Base-by-base conservation (phyloP, 2,797 vertebrate species). In the Galagoides demidoff region DNA sequence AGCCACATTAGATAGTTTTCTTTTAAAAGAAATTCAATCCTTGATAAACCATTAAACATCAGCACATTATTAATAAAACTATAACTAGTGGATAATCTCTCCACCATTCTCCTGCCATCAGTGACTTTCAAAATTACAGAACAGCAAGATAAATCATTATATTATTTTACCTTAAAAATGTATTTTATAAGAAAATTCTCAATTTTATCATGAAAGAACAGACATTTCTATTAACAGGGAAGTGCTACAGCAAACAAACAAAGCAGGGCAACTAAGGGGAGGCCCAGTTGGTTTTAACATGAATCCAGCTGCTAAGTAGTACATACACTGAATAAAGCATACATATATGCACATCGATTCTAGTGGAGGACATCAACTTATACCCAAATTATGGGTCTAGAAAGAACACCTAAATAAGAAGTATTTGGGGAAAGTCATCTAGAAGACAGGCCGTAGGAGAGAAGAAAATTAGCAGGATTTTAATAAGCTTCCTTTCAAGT, bases 21-120 rank as follows among this genome's bases (percentile, higher is more conserved):
- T 93, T 76, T 85, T 85, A 71, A 96, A 97, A 98, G 64, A 93
- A 85, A 96, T 92, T 87, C 95, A 39, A 52, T 94, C 76, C 95
- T 97, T 97, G 93, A 98, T 97, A 96, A 96, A 92, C 85, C 90
- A 90, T 68, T 96, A 97, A 97, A 96, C 83, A 97, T 96, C 97
- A 98, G 94, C 96, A 98, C 96, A 96, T 97, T 95, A 90, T 83
- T 98, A 98, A 98, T 98, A 97, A 98, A 98, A 96, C 90, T 97
- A 88, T 97, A 98, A 97, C 78, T 49, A 92, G 84, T 83, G 86
- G 73, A 94, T 64, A 97, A 34, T 88, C 92, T 96, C 95, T 31
- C 77, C 49, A 76, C 96, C 74, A 89, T 95, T 96, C 90, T 95
- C 90, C 71, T 81, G 63, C 68, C 94, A 89, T 63, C 90, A 49